Base-by-base conservation (phyloP, 2,797 vertebrate genomes). In the Periophthalmus magnuspinnatus region DNA sequence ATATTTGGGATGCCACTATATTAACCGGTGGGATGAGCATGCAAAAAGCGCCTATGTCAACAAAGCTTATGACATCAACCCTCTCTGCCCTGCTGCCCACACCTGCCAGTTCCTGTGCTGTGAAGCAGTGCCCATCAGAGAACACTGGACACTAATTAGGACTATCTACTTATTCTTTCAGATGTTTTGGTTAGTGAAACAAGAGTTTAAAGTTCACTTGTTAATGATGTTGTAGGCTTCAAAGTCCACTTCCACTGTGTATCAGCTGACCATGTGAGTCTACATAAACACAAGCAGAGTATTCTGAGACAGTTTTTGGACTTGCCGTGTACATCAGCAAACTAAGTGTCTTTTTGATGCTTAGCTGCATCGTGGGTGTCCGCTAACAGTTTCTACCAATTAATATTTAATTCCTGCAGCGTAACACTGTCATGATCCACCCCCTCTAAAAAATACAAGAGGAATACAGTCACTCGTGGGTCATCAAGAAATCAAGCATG, bases 1-100 rank as follows among this genome's bases (percentile, higher is more conserved):
- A 93, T 93, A 83, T 90, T 92, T 92, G 86, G 92, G 85, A 93
- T 94, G 90, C 93, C 92, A 59, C 79, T 89, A 91, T 91, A 88
- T 92, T 91, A 90, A 87, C 75, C 90, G 85, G 84, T 86, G 90
- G 84, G 84, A 22, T 93, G 91, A 91, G 81, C 85, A 86, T 48
- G 79, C 87, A 93, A 87, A 91, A 87, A 85, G 81, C 77, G 68
- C 78, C 86, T 84, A 82, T 89, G 89, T 92, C 89, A 90, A 91
- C 90, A 89, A 71, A 75, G 80, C 82, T 81, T 69, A 77, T 84
- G 80, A 59, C 82, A 81, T 84, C 89, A 85, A 86, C 89, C 86
- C 69, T 71, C 41, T 45, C 41, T 45, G 41, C 88, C 77, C 75
- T 67, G 36, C 67, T 2, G 68, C 84, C 82, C 84, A 88, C 89